Percentiles rank a stretch among this genome's conserved stretches.
These are phyloP conservation scores for Trichosurus vulpecula DNA, from an alignment of 2,797 vertebrate genomes.

Conservation along the genomic window DNA sequence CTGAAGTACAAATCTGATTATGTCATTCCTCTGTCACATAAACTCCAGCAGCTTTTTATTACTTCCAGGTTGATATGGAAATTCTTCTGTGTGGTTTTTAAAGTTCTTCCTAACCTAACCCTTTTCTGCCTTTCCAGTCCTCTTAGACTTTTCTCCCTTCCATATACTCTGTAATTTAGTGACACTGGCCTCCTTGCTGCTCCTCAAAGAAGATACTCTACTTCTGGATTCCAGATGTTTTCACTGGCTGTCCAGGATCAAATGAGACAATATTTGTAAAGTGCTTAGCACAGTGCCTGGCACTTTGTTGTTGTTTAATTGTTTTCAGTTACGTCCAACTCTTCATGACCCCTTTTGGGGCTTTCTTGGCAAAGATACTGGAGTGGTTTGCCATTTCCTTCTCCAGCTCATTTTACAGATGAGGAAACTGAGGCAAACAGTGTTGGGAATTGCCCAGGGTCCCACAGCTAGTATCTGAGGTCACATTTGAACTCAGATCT, in stretches of 20 bases:
- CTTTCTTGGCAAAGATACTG: background rate
- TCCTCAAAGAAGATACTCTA: background rate
- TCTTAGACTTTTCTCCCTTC: background rate
- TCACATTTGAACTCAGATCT: background rate
- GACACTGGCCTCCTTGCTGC: background rate
- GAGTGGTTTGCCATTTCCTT: background rate
- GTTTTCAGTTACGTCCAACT: background rate
- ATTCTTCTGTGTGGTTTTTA: background rate
- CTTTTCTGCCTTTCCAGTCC: background rate
- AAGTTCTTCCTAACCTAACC: background rate
- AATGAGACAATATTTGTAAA: background rate
- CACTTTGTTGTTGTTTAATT: background rate
- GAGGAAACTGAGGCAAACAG: background rate
- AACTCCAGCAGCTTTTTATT: background rate
- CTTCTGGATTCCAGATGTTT: background rate
- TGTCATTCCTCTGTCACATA: background rate
- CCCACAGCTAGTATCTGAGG: background rate
- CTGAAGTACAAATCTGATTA: background rate
- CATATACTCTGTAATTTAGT: background rate
- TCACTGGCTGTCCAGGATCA: background rate
- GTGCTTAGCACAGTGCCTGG: background rate
- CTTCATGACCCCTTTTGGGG: background rate
- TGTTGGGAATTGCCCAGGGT: background rate
- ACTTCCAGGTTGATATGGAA: background rate
- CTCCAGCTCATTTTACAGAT: background rate